These are phyloP conservation scores for Saturnia pavonia DNA, from an alignment of 2,888 invertebrate species.

Conservation along the genomic window DNA sequence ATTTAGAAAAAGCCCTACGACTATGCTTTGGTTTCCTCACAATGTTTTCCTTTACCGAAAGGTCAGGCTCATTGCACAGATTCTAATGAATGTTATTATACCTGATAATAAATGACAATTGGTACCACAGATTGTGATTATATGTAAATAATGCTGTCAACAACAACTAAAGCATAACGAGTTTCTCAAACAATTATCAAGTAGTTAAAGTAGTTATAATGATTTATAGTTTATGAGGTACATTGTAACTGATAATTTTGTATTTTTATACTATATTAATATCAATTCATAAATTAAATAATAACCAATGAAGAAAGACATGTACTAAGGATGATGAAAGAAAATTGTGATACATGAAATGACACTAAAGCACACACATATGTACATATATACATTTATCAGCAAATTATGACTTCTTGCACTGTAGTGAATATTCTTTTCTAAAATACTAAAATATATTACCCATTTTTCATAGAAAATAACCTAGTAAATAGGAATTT, in stretches of 20 bases:
- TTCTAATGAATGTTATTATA: no score
- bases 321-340: background rate
- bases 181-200: no score
- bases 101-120: no score
- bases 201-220: no score
- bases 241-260: background rate
- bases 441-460: constrained; percentile 30
- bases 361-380: background rate
- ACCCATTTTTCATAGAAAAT: constrained; percentile 76
- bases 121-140: no score
- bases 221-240: background rate
- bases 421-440: background rate
- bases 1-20: no score
- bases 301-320: background rate
- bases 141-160: no score
- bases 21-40: no score
- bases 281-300: background rate
- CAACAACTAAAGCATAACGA: no score
- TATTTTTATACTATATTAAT: background rate
- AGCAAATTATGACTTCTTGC: background rate
- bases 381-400: background rate
- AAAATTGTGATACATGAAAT: background rate
- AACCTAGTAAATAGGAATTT: constrained; percentile 74
- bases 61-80: no score
- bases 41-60: no score